Conservation (phyloP, 2,888 invertebrate genomes). For the Aquatica leii region DNA sequence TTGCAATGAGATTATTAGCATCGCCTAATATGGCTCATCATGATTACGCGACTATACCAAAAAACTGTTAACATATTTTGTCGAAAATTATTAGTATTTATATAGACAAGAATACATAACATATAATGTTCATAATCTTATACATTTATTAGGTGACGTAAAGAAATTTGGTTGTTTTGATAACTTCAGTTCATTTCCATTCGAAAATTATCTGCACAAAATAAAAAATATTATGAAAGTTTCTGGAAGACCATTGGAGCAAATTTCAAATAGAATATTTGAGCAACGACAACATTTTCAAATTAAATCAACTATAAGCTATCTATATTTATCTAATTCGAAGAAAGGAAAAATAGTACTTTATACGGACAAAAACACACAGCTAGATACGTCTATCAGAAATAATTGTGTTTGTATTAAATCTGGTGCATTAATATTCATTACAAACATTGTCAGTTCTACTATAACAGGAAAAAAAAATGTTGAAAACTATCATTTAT, state of each 20-base stretch:
- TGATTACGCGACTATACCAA: too few species aligned
- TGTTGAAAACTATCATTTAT: too few species aligned
- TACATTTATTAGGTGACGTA: not conserved
- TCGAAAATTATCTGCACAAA: too few species aligned
- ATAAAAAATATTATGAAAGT: not conserved
- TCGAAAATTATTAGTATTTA: not conserved
- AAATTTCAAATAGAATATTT: not conserved
- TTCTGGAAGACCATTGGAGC: not conserved
- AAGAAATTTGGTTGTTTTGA: not conserved
- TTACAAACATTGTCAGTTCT: too few species aligned
- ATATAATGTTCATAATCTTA: constrained; percentile 6
- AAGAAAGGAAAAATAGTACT: not conserved
- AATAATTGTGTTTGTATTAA: too few species aligned
- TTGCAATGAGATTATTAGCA: too few species aligned
- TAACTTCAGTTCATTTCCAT: too few species aligned
- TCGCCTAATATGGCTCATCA: too few species aligned
- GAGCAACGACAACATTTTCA: not conserved
- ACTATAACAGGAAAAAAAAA: too few species aligned
- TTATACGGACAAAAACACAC: not conserved
- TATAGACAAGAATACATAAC: too few species aligned
- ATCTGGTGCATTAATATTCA: too few species aligned
- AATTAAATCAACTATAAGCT: not conserved
- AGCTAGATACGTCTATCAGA: too few species aligned
- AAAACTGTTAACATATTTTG: constrained; percentile 2
- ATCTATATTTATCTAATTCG: not conserved